A percentile compares a stretch with the other conserved stretches of the same genome.
Conservation (phyloP, 2,888 invertebrate genomes). For the Aradus depressus region DNA sequence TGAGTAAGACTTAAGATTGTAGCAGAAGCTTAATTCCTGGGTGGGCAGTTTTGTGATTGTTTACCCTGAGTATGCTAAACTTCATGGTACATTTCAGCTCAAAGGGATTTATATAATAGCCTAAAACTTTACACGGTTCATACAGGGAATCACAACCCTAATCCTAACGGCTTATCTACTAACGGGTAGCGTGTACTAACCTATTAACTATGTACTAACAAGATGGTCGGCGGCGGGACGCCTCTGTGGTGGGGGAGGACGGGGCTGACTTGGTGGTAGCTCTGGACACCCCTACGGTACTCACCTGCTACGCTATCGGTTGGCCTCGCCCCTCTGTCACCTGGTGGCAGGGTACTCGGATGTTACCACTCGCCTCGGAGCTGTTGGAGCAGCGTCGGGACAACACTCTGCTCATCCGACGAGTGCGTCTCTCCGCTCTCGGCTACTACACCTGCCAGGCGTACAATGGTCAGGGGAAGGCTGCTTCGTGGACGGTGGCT, state of each 20-base stretch:
- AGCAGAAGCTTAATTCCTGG: no score
- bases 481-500: constrained; percentile 64
- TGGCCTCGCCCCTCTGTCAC: constrained; percentile 65
- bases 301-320: constrained; percentile 74
- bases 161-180: no score
- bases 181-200: no score
- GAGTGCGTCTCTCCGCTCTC: constrained; percentile 57
- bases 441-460: constrained; percentile 85
- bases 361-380: constrained; percentile 59
- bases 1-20: no score
- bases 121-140: no score
- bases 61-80: no score
- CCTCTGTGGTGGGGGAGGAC: constrained; percentile 55
- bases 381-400: constrained; percentile 61
- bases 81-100: no score
- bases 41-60: no score
- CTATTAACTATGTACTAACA: no score
- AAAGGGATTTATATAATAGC: no score
- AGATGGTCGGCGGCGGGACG: constrained; percentile 49
- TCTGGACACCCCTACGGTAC: constrained; percentile 54
- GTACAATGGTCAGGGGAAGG: constrained; percentile 66
- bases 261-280: constrained; percentile 54
- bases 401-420: constrained; percentile 60
- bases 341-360: constrained; percentile 70
- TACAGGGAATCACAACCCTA: no score